Percentiles rank a stretch among this genome's conserved stretches.
Evolutionary conservation across 2,113 vertebrate species (phyloP).

Genomic region (Synodontis membranacea): DNA sequence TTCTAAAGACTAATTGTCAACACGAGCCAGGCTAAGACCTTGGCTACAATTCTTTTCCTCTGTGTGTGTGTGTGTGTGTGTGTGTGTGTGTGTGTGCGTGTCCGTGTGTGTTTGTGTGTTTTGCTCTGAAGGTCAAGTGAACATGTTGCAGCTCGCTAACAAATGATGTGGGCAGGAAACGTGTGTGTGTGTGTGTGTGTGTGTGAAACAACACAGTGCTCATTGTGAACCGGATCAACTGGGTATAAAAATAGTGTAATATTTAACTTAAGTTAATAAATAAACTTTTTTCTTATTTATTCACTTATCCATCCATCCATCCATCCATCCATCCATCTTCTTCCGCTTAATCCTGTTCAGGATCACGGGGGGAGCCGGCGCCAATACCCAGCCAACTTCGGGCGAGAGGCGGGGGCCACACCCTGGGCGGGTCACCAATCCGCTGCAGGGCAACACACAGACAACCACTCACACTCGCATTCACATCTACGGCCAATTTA

Average conservation of each 20-base stretch:
- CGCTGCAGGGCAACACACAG: too few species aligned
- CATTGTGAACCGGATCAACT: not conserved
- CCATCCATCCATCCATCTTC: too few species aligned
- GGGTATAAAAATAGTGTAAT: not conserved
- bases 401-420: too few species aligned
- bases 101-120: not conserved
- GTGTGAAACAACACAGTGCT: not conserved
- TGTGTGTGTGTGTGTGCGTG: not conserved
- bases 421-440: too few species aligned
- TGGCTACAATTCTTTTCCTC: not conserved
- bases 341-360: too few species aligned
- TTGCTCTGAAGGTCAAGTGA: not conserved
- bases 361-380: too few species aligned
- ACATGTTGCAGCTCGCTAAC: slow-evolving; percentile 1
- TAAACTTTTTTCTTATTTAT: not conserved
- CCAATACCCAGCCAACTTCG: too few species aligned
- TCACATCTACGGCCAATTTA: too few species aligned
- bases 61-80: not conserved
- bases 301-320: too few species aligned
- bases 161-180: not conserved
- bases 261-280: not conserved
- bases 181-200: not conserved
- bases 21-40: not conserved
- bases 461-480: too few species aligned
- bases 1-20: not conserved